Percentiles rank a stretch among this genome's conserved stretches.
phyloP scores from a whole-genome alignment of 2,888 invertebrate species.

The Drosophila macrospina region DNA sequence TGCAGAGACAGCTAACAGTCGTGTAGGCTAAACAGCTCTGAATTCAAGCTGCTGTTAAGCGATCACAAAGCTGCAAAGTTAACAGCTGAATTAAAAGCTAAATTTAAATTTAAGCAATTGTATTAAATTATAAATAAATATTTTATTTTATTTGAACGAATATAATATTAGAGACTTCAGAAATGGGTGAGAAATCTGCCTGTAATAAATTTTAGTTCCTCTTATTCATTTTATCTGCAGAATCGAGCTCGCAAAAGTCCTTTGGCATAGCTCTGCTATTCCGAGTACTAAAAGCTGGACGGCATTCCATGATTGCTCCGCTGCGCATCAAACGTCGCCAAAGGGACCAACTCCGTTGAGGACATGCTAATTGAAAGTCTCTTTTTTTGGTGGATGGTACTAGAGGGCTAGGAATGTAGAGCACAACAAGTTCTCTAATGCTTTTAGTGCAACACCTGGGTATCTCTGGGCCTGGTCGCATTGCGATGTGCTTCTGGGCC shows the following conservation, averaged over 20 bases:
- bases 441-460: constrained; percentile 22
- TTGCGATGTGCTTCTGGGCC: constrained; percentile 15
- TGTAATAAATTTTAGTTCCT: neutral
- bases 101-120: no score
- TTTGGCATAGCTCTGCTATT: neutral
- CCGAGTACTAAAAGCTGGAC: neutral
- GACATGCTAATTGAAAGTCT: constrained; percentile 45
- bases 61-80: no score
- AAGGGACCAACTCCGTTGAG: neutral
- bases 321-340: neutral
- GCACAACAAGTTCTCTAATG: constrained; percentile 28
- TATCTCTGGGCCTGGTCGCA: constrained; percentile 9
- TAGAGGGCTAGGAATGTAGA: neutral
- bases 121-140: no score
- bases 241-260: neutral
- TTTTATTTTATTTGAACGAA: no score
- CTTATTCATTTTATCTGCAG: neutral
- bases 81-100: no score
- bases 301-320: neutral
- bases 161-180: no score
- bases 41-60: no score
- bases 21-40: no score
- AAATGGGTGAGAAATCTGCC: no score
- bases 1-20: no score
- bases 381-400: neutral